Evolutionary conservation across 30 jellyfish, hydroid and myxozoan species (phyloP).

Genomic region (Cassiopea andromeda): DNA sequence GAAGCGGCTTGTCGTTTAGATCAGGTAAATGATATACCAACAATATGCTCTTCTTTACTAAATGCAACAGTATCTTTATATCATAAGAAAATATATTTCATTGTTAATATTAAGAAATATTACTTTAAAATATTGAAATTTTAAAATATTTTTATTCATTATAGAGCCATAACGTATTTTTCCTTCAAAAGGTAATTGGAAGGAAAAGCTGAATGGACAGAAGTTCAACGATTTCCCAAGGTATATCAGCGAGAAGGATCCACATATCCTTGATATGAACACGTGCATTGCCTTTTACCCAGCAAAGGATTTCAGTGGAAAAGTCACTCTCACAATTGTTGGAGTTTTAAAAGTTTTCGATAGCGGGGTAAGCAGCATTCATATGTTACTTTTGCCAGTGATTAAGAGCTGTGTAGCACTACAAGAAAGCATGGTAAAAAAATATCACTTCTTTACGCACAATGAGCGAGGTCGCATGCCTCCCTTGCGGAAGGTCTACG

Average conservation of each 20-base stretch:
- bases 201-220: background rate
- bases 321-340: constrained; percentile 1
- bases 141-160: background rate
- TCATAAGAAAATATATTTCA: no score
- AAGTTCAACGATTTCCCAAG: constrained; percentile 2
- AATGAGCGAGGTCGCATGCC: no score
- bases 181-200: constrained; percentile 23
- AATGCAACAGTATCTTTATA: no score
- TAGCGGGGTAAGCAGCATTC: background rate
- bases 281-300: constrained; percentile 34
- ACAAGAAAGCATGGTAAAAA: no score
- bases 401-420: background rate
- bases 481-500: no score
- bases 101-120: no score
- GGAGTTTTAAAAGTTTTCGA: constrained; percentile 9
- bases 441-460: no score
- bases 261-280: background rate
- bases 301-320: constrained; percentile 31
- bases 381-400: background rate
- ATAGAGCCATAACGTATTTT: background rate
- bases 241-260: background rate
- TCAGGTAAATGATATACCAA: background rate
- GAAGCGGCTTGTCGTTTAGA: background rate
- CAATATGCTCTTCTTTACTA: no score
- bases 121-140: no score